Evolutionary conservation across 1,140 invertebrate genomes (phyloP), one percentile per base, ranked within the genome.

Genomic region (Belonocnema kinseyi): DNA sequence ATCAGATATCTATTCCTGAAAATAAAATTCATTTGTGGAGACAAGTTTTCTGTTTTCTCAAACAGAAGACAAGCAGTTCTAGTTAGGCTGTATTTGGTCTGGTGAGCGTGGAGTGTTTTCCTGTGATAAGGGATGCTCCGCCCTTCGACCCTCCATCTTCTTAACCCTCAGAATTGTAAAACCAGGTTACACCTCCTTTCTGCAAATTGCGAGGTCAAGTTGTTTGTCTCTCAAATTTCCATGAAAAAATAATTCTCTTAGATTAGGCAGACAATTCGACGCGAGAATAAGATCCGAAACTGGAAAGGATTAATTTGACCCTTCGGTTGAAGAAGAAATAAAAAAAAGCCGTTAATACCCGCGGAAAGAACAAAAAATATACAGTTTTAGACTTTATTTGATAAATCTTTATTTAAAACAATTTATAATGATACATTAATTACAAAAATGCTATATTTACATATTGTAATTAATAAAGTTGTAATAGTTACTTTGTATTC

Each of bases 321-420:
- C 16, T 66, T 46, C n/a, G 40, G 40, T 66, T 66, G 40, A 54
- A 54, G 14, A 14, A 16, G 5, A 14, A 40, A 0, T 66, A 77
- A 1, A 26, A 26, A 52, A 66, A 14, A 19, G n/a, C 12, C n/a
- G 33, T 74, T 74, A 66, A 66, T 66, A 66, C 40, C 61, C 61
- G 21, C 61, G 21, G 13, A 66, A 66, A 66, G 61, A 70, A 16
- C 53, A 83, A 53, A 75, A 21, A 16, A 79, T 50, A 19, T 21
- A 50, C 16, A 74, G 14, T 21, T 46, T 26, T 52, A 40, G 40
- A 16, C 12, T 10, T 11, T 6, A 72, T 74, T 77, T 14, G 19
- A 12, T 17, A 17, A 33, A n/a, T 46, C 1, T 46, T 0, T 7
- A 46, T 8, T 11, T 1, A 11, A 11, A 46, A 46, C 11, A 46